Base-by-base conservation (phyloP, 2,797 vertebrate species). In the Channallabes apus region DNA sequence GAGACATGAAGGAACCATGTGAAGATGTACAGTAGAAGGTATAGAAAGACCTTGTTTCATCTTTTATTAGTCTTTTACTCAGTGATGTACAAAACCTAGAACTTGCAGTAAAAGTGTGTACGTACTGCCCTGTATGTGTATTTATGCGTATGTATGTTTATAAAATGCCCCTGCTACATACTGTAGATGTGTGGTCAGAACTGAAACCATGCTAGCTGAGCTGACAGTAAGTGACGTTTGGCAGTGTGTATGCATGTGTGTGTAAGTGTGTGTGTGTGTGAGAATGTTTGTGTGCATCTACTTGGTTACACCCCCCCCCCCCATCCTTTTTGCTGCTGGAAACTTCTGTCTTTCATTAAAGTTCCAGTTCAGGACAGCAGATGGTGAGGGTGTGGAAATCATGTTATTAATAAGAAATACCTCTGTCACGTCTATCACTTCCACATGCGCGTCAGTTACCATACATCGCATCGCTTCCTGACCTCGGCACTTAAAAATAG, bases 171-270 rank as follows among this genome's bases (percentile, higher is more conserved):
- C 17, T 18, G 27, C 54, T 56, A 17, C 12, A 3, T 56, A 12
- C 54, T 54, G 54, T 54, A 17, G 54, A 12, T 56, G 9, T 64
- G 73, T 65, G 82, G 58, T 78, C 32, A 32, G 62, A 69, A 58
- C 68, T 61, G 85, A 86, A 86, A 86, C 85, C 76, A 22, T 41
- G 8, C 3, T 9, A 4, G 8, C 6, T 6, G 3, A 5, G 59
- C 56, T 86, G 72, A 82, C 78, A 29, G 87, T 79, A 88, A 88
- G 73, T 88, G 83, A 87, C 59, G 78, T 65, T 22, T 27, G 54
- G 12, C 54, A 56, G 54, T 56, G 54, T 56, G 12, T 56, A 15
- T 56, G 54, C 35, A 38, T 38, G 35, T 38, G 35, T 38, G 2
- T 38, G 5, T 6, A 5, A 38, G 5, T 38, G 38, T 38, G 38